Evolutionary conservation across 2,113 vertebrate genomes (phyloP).

Genomic region (Nyctereutes procyonoides): DNA sequence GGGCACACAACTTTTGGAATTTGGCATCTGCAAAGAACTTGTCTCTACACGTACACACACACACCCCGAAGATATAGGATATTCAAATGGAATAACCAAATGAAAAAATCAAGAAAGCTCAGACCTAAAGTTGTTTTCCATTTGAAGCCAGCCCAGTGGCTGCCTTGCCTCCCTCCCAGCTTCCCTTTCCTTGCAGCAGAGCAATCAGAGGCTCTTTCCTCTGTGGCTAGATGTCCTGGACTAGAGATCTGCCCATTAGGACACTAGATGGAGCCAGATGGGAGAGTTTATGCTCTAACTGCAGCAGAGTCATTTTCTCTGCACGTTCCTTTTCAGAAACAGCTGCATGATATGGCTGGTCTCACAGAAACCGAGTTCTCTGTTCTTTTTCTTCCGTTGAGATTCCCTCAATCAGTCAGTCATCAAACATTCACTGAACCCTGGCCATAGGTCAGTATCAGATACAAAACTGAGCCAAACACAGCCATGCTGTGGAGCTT

Average conservation of each 20-base stretch:
- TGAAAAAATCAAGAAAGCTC: constrained; percentile 15
- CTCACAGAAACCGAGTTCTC: constrained; percentile 51
- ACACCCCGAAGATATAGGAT: background rate
- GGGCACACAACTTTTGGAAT: background rate
- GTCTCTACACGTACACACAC: background rate
- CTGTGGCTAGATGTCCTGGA: constrained; percentile 5
- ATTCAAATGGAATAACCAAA: constrained; percentile 36
- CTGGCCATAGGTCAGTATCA: background rate
- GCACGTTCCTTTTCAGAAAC: constrained; percentile 46
- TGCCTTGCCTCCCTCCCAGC: background rate
- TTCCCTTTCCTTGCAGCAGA: background rate
- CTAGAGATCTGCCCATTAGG: constrained; percentile 69
- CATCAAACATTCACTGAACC: constrained; percentile 46
- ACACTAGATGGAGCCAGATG: constrained; percentile 81
- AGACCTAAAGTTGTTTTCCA: constrained; percentile 8
- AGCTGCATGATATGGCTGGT: constrained; percentile 52
- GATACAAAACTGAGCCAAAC: constrained; percentile 54
- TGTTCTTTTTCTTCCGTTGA: constrained; percentile 27
- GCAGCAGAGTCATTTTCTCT: constrained; percentile 67
- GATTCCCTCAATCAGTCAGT: constrained; percentile 57
- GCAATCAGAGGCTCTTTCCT: background rate
- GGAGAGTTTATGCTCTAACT: constrained; percentile 74
- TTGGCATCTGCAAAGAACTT: background rate
- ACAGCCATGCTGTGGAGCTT: background rate
- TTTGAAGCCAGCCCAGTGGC: background rate